Evolutionary conservation across 2,113 vertebrate genomes (phyloP).

Genomic region (Illadopsis cleaveri): DNA sequence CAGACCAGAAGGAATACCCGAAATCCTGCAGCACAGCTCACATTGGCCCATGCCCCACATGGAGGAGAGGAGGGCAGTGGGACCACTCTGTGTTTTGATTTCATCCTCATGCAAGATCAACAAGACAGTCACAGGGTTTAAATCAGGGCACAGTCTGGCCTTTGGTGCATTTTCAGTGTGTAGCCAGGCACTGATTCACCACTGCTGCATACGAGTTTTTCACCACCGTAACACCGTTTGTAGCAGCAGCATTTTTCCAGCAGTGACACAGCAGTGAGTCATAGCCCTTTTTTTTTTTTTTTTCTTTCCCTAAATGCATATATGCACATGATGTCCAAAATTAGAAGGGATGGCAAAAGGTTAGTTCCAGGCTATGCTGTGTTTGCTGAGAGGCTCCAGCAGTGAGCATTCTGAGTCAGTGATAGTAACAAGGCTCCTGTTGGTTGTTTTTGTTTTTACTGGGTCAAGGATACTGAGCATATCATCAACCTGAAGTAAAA

Average conservation of each 20-base stretch:
- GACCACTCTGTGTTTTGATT: neutral
- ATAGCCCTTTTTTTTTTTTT: neutral
- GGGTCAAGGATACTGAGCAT: neutral
- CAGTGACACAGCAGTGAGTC: slow-evolving; percentile 58
- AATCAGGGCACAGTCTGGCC: neutral
- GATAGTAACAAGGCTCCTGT: neutral
- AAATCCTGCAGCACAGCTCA: neutral
- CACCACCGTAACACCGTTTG: neutral
- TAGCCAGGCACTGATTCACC: slow-evolving; percentile 14
- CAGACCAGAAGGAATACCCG: neutral
- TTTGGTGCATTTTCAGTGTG: neutral
- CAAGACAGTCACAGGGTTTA: neutral
- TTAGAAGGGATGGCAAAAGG: slow-evolving; percentile 41
- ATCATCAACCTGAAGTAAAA: slow-evolving; percentile 38
- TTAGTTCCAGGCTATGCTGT: slow-evolving; percentile 18
- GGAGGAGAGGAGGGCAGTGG: neutral
- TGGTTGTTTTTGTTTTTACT: slow-evolving; percentile 23
- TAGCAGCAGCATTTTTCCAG: slow-evolving; percentile 5
- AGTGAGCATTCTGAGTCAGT: slow-evolving; percentile 17
- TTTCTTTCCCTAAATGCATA: slow-evolving; percentile 2
- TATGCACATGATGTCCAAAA: slow-evolving; percentile 49
- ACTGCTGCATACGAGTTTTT: neutral
- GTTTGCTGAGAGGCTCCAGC: neutral
- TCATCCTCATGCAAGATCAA: neutral
- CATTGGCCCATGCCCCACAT: neutral